Percentiles rank a stretch among this genome's conserved stretches.
phyloP scores from a whole-genome alignment of 64 coral and sea anemone species.

The Stylophora pistillata region DNA sequence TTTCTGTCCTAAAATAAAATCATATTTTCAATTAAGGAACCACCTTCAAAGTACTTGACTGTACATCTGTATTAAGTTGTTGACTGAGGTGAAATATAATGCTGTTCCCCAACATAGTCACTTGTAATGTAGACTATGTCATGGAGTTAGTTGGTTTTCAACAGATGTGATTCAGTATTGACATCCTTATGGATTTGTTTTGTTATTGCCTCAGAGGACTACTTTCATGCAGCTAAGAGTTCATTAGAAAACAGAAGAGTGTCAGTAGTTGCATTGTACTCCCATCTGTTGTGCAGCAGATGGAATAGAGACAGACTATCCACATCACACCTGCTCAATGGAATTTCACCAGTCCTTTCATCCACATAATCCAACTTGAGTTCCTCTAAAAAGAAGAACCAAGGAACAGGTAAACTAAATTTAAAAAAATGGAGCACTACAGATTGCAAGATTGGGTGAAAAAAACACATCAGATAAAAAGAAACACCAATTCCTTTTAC shows the following conservation, averaged over 20 bases:
- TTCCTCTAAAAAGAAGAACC: conserved; percentile 62
- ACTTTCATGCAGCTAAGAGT: no score
- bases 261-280: neutral
- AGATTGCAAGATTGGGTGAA: neutral
- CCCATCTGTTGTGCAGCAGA: neutral
- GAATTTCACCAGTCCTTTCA: conserved; percentile 92
- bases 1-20: conserved; percentile 53
- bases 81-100: no score
- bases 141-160: no score
- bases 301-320: neutral
- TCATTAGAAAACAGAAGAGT: no score
- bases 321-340: conserved; percentile 37
- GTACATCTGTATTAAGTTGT: no score
- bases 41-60: no score
- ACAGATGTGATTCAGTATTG: no score
- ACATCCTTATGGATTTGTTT: no score
- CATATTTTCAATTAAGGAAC: neutral
- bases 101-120: no score
- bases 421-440: neutral
- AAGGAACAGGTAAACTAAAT: neutral
- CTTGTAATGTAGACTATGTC: no score
- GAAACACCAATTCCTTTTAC: conserved; percentile 13
- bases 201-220: no score
- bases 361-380: conserved; percentile 98
- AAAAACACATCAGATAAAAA: neutral